Evolutionary conservation across 2,797 vertebrate genomes (phyloP).

Genomic region (Rhinichthys osculus): DNA sequence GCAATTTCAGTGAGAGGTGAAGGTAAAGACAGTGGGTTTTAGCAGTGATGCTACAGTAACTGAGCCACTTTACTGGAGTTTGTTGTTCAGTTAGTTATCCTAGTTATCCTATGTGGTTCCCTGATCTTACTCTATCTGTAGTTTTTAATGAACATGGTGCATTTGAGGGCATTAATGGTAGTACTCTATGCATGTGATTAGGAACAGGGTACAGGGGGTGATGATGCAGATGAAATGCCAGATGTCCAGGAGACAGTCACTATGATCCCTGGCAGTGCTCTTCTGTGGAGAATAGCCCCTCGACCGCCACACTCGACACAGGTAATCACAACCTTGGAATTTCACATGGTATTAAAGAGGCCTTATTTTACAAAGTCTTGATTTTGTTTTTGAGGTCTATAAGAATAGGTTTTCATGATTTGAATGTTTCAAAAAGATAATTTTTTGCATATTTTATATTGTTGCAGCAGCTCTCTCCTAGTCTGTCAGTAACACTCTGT

Average conservation of each 20-base stretch:
- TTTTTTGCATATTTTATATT: neutral
- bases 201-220: slow-evolving; percentile 74
- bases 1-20: slow-evolving; percentile 1
- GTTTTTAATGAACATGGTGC: neutral
- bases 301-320: slow-evolving; percentile 89
- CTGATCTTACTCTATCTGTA: slow-evolving; percentile 15
- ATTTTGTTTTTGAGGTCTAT: neutral
- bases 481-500: neutral
- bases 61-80: neutral
- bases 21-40: slow-evolving; percentile 18
- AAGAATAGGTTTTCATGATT: neutral
- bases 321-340: slow-evolving; percentile 72
- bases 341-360: neutral
- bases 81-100: neutral
- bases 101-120: neutral
- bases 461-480: neutral
- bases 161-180: neutral
- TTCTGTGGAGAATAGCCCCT: slow-evolving; percentile 92
- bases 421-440: neutral
- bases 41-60: slow-evolving; percentile 10
- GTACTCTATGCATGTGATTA: slow-evolving; percentile 64
- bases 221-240: slow-evolving; percentile 85
- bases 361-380: neutral
- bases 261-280: slow-evolving; percentile 93
- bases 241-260: slow-evolving; percentile 90